Evolutionary conservation across 37 sponge, comb jelly and placozoan genomes (phyloP).

Genomic region (Eunapius fragilis): DNA sequence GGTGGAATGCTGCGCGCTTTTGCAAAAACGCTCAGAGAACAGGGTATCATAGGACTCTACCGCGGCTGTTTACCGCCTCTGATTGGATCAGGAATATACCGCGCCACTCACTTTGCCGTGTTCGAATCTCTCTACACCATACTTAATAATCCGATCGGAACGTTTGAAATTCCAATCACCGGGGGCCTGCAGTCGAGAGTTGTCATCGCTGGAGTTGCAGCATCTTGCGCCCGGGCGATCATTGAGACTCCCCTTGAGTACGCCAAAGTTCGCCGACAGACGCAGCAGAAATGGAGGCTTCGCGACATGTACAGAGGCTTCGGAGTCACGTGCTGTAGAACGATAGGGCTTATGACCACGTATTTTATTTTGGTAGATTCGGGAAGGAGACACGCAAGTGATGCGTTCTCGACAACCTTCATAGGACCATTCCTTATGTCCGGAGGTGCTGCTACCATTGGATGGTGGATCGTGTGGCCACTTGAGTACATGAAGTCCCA

Average conservation of each 20-base stretch:
- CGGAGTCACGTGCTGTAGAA: slow-evolving; percentile 88
- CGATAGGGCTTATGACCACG: slow-evolving; percentile 89
- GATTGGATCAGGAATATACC: slow-evolving; percentile 94
- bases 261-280: slow-evolving; percentile 91
- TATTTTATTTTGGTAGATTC: slow-evolving; percentile 95
- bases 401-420: slow-evolving; percentile 67
- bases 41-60: slow-evolving; percentile 90
- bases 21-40: slow-evolving; percentile 67
- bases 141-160: slow-evolving; percentile 43
- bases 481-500: slow-evolving; percentile 99
- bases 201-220: slow-evolving; percentile 74
- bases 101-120: slow-evolving; percentile 96
- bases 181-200: slow-evolving; percentile 84
- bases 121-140: slow-evolving; percentile 90
- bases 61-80: slow-evolving; percentile 91
- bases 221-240: slow-evolving; percentile 85
- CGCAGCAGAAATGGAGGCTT: slow-evolving; percentile 80
- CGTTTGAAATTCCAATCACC: slow-evolving; percentile 71
- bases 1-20: slow-evolving; percentile 82
- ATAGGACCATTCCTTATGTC: slow-evolving; percentile 94
- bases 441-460: slow-evolving; percentile 87
- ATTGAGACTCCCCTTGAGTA: slow-evolving; percentile 96
- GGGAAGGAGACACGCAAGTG: slow-evolving; percentile 69
- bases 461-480: slow-evolving; percentile 99
- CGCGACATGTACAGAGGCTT: slow-evolving; percentile 89